Base-by-base conservation (phyloP, 2,797 vertebrate genomes). In the Coranthus polyacanthus region DNA sequence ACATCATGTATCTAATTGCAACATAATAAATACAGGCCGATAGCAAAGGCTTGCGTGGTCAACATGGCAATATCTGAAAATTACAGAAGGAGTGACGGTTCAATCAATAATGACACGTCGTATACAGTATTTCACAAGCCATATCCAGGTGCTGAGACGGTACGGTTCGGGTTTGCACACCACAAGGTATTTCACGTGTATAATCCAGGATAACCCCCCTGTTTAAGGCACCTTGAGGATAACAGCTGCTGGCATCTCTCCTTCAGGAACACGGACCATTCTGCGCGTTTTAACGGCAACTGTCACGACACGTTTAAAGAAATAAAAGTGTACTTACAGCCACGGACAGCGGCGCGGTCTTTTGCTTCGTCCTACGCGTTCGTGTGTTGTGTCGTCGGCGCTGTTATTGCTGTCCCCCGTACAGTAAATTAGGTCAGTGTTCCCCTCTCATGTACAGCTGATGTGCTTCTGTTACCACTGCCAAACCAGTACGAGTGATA, bases 191-290 rank as follows among this genome's bases (percentile, higher is more conserved):
- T 12, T 59, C 62, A 82, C 85, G 78, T 85, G 81, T 68, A 4
- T 86, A 86, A 89, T 84, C 82, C 79, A 2, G 70, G 72, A 77
- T 83, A 67, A 54, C 68, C 32, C 39, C 56, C 15, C 15, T 21
- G 57, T 57, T 54, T 38, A 34, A 79, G 26, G 72, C 81, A 80
- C 82, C 82, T 87, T 84, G 70, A 78, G 53, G 72, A 74, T 69
- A 88, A 85, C 89, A 89, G 86, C 89, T 89, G 90, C 77, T 78
- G 72, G 66, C 86, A 79, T 65, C 61, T 56, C 58, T 59, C n/a
- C 55, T 20, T 37, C 60, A 20, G 18, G 53, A 46, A 16, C 45
- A 37, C 39, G 12, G 49, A 61, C 11, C n/a, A 6, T 39, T 39
- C 24, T 34, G 22, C 5, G 20, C 57, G 24, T 60, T 60, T 59